These are phyloP conservation scores for Penaeus chinensis DNA, from an alignment of 1,140 invertebrate species.

Conservation along the genomic window DNA sequence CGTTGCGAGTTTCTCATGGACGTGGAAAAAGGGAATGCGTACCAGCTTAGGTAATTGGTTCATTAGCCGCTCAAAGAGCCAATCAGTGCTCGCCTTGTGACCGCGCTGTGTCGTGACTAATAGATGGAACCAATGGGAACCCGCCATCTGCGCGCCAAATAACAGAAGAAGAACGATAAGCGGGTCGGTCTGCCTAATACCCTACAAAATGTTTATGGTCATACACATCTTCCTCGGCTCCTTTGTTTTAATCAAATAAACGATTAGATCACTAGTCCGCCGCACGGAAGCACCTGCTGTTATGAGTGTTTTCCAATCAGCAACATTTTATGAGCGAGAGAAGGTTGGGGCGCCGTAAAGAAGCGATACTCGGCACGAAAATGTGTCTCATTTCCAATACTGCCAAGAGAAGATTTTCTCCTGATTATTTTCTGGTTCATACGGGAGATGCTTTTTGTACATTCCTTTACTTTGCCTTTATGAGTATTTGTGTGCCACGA, in stretches of 20 bases:
- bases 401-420: constrained; percentile 34
- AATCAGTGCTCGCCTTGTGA: constrained; percentile 58
- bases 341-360: constrained; percentile 9
- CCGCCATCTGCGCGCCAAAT: constrained; percentile 45
- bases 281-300: constrained; percentile 22
- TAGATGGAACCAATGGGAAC: constrained; percentile 55
- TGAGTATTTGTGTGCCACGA: too few species aligned
- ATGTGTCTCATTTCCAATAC: constrained; percentile 51
- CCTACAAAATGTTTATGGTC: constrained; percentile 52
- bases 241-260: constrained; percentile 60
- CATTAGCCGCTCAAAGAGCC: constrained; percentile 49
- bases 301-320: constrained; percentile 45
- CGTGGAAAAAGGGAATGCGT: constrained; percentile 28
- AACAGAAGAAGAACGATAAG: constrained; percentile 53
- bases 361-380: constrained; percentile 37
- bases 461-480: too few species aligned
- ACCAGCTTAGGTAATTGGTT: constrained; percentile 50
- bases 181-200: constrained; percentile 38
- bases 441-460: too few species aligned
- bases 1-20: constrained; percentile 1
- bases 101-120: constrained; percentile 54
- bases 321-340: constrained; percentile 15
- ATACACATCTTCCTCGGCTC: constrained; percentile 46
- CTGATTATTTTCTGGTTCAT: constrained; percentile 17
- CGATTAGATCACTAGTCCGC: constrained; percentile 39